Base-by-base conservation (phyloP, 1,140 invertebrate genomes). In the Chironomus tepperi region DNA sequence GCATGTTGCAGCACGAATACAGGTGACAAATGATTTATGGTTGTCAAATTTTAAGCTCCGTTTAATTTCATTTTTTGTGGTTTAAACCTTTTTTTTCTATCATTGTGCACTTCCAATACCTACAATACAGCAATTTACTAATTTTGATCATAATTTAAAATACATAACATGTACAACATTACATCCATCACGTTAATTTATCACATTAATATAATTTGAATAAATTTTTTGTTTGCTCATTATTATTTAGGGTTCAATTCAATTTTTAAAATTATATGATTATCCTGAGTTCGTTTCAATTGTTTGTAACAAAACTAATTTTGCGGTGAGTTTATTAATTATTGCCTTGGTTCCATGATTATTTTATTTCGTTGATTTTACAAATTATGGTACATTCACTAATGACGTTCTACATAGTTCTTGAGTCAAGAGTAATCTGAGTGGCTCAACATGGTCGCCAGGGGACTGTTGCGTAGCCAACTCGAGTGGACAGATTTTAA, bases 181-280 rank as follows among this genome's bases (percentile, higher is more conserved):
- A 34, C 24, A 34, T 34, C 24, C 24, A 34, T 34, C 24, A 72
- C 24, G 24, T 18, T 9, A 18, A 72, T 16, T 21, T 18, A 34
- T 72, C 18, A 21, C 67, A 34, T 43, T 43, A 34, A 34, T 34
- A 34, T 34, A 34, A 34, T 34, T 34, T 34, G 24, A 34, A 34
- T 34, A 2, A 2, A 34, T 34, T 34, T 34, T 34, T 5, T 34
- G 24, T 34, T 34, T 7, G 8, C 7, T 42, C n/a, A 73, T 15
- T 34, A 34, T 83, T 82, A 81, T 89, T 79, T 88, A 92, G 90
- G 90, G 90, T 73, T 88, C 88, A 9, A 86, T 91, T 79, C 89
- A 91, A 84, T 89, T 91, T 78, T 83, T 92, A 76, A 91, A 91
- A 83, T 82, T 92, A 74, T 89, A 86, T 78, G 87, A 86, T 75